phyloP scores from a whole-genome alignment of 1,140 invertebrate species.

The Wasmannia auropunctata region DNA sequence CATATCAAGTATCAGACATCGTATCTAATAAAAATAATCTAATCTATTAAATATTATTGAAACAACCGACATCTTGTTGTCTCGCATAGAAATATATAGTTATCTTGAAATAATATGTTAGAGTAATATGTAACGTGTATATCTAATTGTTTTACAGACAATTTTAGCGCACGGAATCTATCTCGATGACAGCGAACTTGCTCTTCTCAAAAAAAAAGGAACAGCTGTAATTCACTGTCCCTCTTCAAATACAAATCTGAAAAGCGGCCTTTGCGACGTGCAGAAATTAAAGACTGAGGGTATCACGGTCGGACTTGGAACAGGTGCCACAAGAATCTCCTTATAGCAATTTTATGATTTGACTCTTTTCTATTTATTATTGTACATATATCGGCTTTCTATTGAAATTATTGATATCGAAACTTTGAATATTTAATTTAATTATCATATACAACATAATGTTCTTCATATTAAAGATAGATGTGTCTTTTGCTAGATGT shows the following conservation, averaged over 20 bases:
- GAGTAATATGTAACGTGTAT: background rate
- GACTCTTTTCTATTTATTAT: too few relatives aligned
- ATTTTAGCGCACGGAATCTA: conserved; percentile 94
- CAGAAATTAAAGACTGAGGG: conserved; percentile 87
- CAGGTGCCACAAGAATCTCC: conserved; percentile 86
- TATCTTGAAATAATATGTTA: too few relatives aligned
- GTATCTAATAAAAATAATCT: too few relatives aligned
- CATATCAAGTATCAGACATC: too few relatives aligned
- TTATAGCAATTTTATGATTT: conserved; percentile 43
- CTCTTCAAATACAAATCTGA: conserved; percentile 93
- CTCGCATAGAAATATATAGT: too few relatives aligned
- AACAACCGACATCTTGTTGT: too few relatives aligned
- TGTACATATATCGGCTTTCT: too few relatives aligned
- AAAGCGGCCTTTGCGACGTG: conserved; percentile 94
- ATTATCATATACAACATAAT: conserved; percentile 20
- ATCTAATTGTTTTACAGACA: conserved; percentile 84
- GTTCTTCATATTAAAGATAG: conserved; percentile 26
- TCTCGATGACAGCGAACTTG: conserved; percentile 90
- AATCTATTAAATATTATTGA: too few relatives aligned
- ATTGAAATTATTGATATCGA: conserved; percentile 20
- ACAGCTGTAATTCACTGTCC: conserved; percentile 94
- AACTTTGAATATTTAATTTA: background rate
- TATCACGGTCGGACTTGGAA: conserved; percentile 93
- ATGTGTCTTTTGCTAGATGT: conserved; percentile 89
- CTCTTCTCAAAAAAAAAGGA: conserved; percentile 87